Evolutionary conservation across 2,888 invertebrate species (phyloP), one percentile per base, ranked within the genome.

Genomic region (Ctena decussata): DNA sequence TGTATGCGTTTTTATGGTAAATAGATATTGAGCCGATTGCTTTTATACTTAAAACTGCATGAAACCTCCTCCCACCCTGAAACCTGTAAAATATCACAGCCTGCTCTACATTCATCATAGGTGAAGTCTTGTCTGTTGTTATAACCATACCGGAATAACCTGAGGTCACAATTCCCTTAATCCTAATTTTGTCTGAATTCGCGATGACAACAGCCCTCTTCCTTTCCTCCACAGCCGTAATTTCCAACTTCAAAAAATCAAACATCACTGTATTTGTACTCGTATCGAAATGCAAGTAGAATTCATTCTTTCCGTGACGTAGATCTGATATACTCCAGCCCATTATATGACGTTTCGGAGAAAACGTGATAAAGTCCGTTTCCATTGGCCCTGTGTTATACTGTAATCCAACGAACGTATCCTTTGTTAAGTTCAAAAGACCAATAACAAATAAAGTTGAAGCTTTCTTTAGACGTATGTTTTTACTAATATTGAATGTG

Each of bases 211-310:
- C 32, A 24, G 81, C 84, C 12, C 32, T 46, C 32, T 78, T 78
- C 37, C 88, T 72, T 37, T 81, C 73, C 27, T 85, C 85, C 8
- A 79, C 21, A 11, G 77, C 44, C 5, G 71, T 79, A 60, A 79
- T 85, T 32, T 85, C 60, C 6, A 88, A 57, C 39, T 84, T 85
- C 5, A 88, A 53, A 39, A 88, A 88, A 41, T 88, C 88, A 77
- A 88, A 88, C 81, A 85, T 85, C 6, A 88, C 84, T 0, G 85
- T 79, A 41, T 88, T 88, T 3, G 84, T 69, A 24, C 85, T 79
- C 15, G 85, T 80, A 18, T 80, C 70, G 46, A 88, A 82, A 32
- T 84, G 85, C 18, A 88, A 60, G 57, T 72, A 78, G n/a, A 88
- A 72, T 0, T 75, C 60, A 46, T 81, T 81, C 5, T 44, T 35